Conservation (phyloP, 1,140 invertebrate genomes). For the Scaptomyza hsui region DNA sequence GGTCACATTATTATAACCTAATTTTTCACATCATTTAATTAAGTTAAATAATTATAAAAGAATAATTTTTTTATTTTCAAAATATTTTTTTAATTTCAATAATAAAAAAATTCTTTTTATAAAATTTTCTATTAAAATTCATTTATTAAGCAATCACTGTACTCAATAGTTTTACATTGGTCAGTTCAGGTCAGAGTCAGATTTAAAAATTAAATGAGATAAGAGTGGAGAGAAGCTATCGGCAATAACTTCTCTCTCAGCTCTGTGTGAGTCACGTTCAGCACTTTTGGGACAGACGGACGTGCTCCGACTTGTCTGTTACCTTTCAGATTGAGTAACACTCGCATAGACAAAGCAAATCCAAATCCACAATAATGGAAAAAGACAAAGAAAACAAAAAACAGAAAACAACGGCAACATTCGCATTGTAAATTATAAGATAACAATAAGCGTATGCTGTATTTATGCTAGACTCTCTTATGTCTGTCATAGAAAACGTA, state of each 20-base stretch:
- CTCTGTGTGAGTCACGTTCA: slow-evolving; percentile 48
- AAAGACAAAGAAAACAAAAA: slow-evolving; percentile 9
- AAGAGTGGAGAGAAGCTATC: neutral
- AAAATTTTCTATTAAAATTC: too few species aligned
- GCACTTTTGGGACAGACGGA: slow-evolving; percentile 38
- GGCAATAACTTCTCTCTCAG: neutral
- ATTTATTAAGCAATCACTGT: neutral
- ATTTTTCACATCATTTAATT: too few species aligned
- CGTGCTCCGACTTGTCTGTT: slow-evolving; percentile 26
- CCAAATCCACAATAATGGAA: neutral
- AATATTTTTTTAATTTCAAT: too few species aligned
- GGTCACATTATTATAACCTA: neutral
- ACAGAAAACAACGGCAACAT: slow-evolving; percentile 22
- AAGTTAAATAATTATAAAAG: neutral
- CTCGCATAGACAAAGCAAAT: slow-evolving; percentile 12
- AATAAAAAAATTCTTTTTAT: too few species aligned
- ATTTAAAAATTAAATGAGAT: slow-evolving; percentile 2
- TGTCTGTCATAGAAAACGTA: slow-evolving; percentile 17
- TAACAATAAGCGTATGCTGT: slow-evolving; percentile 10
- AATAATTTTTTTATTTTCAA: too few species aligned
- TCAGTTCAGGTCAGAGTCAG: slow-evolving; percentile 26
- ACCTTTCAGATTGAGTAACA: slow-evolving; percentile 49
- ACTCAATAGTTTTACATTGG: slow-evolving; percentile 10
- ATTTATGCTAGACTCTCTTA: neutral
- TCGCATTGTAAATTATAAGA: slow-evolving; percentile 33